Conservation (phyloP, 2,797 vertebrate species). For the Phataginus tricuspis region DNA sequence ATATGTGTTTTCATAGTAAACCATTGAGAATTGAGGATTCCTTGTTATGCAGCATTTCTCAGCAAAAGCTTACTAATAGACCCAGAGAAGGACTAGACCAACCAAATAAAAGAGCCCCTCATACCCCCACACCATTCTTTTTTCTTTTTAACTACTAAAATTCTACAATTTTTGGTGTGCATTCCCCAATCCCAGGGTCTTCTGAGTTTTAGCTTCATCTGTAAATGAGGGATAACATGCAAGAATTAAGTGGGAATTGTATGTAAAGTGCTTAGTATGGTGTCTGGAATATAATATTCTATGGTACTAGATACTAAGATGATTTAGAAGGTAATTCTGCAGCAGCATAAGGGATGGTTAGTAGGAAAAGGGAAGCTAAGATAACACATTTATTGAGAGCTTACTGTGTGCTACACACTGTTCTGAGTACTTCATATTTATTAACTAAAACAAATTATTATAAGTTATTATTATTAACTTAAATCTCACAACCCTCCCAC, state of each 20-base stretch:
- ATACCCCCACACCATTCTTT: neutral
- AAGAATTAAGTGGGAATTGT: neutral
- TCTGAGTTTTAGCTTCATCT: neutral
- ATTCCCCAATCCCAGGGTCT: neutral
- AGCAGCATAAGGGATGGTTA: neutral
- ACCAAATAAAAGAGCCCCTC: neutral
- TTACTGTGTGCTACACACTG: neutral
- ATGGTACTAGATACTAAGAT: neutral
- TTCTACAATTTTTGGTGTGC: neutral
- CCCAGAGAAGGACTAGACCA: neutral
- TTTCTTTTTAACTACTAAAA: slow-evolving; percentile 16
- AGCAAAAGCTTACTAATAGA: neutral
- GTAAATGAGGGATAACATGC: neutral
- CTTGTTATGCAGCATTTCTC: neutral
- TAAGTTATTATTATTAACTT: no score
- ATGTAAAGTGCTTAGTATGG: neutral
- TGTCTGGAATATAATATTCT: neutral
- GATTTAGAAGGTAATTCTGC: neutral
- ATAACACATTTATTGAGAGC: neutral
- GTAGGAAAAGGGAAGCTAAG: neutral
- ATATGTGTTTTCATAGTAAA: neutral
- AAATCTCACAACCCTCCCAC: neutral
- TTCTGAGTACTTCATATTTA: neutral
- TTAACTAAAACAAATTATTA: neutral
- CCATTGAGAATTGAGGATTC: neutral